Evolutionary conservation across 2,113 vertebrate genomes (phyloP).

Genomic region (Hydrochoerus hydrochaeris): DNA sequence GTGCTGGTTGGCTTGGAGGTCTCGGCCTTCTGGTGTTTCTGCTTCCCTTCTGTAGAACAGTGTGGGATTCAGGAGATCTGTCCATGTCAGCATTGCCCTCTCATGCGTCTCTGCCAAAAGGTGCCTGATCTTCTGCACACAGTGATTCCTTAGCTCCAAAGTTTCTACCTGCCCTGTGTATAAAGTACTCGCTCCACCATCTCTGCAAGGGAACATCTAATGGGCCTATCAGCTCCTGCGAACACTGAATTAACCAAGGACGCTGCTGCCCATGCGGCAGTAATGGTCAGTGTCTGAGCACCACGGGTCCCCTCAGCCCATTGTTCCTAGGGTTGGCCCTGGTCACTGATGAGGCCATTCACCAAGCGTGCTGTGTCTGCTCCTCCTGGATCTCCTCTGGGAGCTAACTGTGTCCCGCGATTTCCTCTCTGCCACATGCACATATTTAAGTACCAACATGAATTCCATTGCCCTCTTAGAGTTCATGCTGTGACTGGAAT

Average conservation of each 20-base stretch:
- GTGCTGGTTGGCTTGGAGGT: not conserved
- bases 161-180: not conserved
- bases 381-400: slow-evolving; percentile 29
- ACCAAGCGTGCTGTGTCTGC: not conserved
- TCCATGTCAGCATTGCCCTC: not conserved
- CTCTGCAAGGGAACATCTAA: not conserved
- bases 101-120: too few relatives aligned
- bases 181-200: not conserved
- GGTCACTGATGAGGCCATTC: slow-evolving; percentile 3
- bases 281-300: slow-evolving; percentile 19
- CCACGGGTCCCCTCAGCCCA: not conserved
- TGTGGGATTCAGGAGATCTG: not conserved
- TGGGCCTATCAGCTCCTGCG: slow-evolving; percentile 37
- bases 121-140: not conserved
- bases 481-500: not conserved
- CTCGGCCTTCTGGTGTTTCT: not conserved
- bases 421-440: not conserved
- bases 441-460: not conserved
- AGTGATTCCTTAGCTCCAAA: accelerated
- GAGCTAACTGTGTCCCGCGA: not conserved
- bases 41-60: too few relatives aligned
- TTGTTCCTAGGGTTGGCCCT: slow-evolving; percentile 6
- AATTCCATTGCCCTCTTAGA: not conserved
- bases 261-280: slow-evolving; percentile 42
- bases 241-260: slow-evolving; percentile 70